Base-by-base conservation (phyloP, 2,797 vertebrate species). In the Huso huso region DNA sequence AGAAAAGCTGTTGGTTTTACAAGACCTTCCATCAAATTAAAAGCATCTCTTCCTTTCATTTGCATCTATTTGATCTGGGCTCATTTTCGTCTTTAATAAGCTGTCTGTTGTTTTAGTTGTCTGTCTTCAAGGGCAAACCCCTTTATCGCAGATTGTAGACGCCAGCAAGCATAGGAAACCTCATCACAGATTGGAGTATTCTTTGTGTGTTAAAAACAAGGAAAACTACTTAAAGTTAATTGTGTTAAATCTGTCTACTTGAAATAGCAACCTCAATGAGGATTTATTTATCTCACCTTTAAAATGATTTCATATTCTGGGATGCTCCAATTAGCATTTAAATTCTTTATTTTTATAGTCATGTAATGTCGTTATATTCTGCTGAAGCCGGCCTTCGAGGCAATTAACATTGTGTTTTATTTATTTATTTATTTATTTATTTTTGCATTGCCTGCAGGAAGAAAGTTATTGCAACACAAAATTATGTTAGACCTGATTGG, bases 371-470 rank as follows among this genome's bases (percentile, higher is more conserved):
- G 84, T 86, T 87, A 87, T 85, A 88, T 91, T 89, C 88, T 82
- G 81, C 84, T 80, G 81, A 78, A 86, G 81, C 87, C 80, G 85
- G 86, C 85, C 84, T 89, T 89, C 90, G 87, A 88, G 83, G 83
- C 84, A 87, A 89, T 91, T 88, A 92, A 90, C 83, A 88, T 89
- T 90, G 88, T 85, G 15, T n/a, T n/a, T n/a, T n/a, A n/a, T n/a
- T n/a, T n/a, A n/a, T n/a, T n/a, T n/a, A n/a, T n/a, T n/a, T n/a
- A n/a, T n/a, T n/a, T n/a, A n/a, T n/a, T 92, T 89, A 91, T 87
- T 84, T 77, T 77, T 83, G 83, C 84, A 87, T 86, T 81, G 84
- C 84, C 86, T 77, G 77, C 84, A 87, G 87, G 86, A 88, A 81
- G 81, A 77, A 76, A 78, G 81, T 87, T 89, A 90, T 89, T 89